These are phyloP conservation scores for Microchirus variegatus DNA, from an alignment of 2,797 vertebrate species.

Conservation along the genomic window DNA sequence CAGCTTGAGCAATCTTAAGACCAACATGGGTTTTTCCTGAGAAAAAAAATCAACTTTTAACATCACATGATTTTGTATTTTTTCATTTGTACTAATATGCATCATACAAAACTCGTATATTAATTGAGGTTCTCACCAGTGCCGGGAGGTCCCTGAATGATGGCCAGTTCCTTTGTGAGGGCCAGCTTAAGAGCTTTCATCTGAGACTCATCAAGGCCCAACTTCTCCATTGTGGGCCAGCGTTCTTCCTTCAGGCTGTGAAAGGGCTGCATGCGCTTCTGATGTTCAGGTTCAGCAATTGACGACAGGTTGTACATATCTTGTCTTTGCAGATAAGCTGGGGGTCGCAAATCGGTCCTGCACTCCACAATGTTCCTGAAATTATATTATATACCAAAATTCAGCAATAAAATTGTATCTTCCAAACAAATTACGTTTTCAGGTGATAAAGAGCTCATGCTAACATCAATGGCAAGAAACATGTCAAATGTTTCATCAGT, in stretches of 20 bases:
- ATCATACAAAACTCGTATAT: constrained; percentile 7
- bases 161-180: constrained; percentile 91
- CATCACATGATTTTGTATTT: not conserved
- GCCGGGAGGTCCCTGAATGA: constrained; percentile 96
- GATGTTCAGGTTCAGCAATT: constrained; percentile 48
- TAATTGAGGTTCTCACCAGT: constrained; percentile 70
- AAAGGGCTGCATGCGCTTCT: constrained; percentile 54
- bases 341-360: constrained; percentile 77
- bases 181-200: constrained; percentile 88
- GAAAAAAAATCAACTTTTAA: constrained; percentile 41
- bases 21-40: constrained; percentile 94
- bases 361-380: constrained; percentile 91
- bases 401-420: not conserved
- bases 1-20: constrained; percentile 90
- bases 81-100: constrained; percentile 1
- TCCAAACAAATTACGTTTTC: too few species aligned
- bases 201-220: constrained; percentile 92
- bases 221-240: constrained; percentile 86
- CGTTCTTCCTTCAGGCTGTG: constrained; percentile 71
- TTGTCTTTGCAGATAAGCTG: constrained; percentile 80
- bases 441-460: too few species aligned
- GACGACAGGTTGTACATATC: constrained; percentile 80
- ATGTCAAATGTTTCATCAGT: too few species aligned
- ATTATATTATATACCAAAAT: too few species aligned
- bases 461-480: too few species aligned